These are phyloP conservation scores for Platanista minor DNA, from an alignment of 2,113 vertebrate genomes.

Conservation along the genomic window DNA sequence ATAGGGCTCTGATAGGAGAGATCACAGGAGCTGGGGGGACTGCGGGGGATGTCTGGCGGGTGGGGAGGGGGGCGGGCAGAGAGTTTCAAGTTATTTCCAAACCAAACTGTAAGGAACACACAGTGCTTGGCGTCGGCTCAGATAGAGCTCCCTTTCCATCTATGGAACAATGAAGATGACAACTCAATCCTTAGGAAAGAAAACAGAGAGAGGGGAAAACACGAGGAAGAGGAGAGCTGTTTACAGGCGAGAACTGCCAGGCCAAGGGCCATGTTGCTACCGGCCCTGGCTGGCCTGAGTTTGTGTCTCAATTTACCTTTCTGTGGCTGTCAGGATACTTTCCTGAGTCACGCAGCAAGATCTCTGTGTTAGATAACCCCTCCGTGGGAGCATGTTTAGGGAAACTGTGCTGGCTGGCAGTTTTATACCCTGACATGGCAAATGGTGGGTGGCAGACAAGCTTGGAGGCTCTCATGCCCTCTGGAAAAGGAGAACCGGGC, in stretches of 20 bases:
- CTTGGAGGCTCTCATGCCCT: not conserved
- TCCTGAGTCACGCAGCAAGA: conserved; percentile 5
- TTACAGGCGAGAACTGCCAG: conserved; percentile 15
- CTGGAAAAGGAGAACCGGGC: not conserved
- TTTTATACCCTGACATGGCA: conserved; percentile 37
- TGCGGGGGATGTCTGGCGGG: not conserved
- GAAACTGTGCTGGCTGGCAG: not conserved
- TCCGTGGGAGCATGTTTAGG: not conserved
- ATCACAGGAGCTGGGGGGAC: not conserved
- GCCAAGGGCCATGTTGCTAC: conserved; percentile 13
- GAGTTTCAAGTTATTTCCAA: conserved; percentile 44
- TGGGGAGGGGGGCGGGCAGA: not conserved
- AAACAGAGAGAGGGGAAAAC: conserved; percentile 38
- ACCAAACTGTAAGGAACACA: conserved; percentile 56
- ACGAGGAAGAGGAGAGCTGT: conserved; percentile 32
- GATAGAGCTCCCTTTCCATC: conserved; percentile 44
- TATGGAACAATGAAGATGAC: conserved; percentile 67
- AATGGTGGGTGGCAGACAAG: not conserved
- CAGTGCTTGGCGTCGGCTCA: conserved; percentile 36
- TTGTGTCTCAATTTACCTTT: conserved; percentile 62
- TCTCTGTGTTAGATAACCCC: conserved; percentile 45
- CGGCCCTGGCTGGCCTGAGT: not conserved
- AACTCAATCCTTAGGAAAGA: conserved; percentile 59
- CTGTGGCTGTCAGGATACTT: conserved; percentile 40
- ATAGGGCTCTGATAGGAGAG: not conserved